phyloP scores from a whole-genome alignment of 2,888 invertebrate species.

The Pristionchus mayeri region DNA sequence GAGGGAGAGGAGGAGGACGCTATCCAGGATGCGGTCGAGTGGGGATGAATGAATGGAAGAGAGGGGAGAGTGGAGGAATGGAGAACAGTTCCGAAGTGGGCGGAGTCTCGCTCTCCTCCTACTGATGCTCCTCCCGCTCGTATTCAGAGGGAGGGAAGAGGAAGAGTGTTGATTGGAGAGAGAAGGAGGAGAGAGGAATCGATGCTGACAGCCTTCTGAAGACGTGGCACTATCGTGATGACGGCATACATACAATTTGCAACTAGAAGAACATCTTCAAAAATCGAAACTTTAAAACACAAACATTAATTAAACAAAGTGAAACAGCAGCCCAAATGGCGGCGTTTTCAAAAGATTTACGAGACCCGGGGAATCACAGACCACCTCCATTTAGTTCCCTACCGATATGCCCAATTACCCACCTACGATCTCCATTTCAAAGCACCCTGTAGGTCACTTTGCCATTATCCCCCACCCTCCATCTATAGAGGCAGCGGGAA shows the following conservation, averaged over 20 bases:
- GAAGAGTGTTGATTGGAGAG: not conserved
- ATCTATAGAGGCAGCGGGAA: not conserved
- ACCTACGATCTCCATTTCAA: not conserved
- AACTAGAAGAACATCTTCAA: too few species aligned
- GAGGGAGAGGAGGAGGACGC: slow-evolving; percentile 1
- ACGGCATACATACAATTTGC: not conserved
- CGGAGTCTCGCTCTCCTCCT: not conserved
- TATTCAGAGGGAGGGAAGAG: not conserved
- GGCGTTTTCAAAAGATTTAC: not conserved
- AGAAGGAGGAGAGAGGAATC: not conserved
- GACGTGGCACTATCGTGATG: not conserved
- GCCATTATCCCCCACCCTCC: not conserved
- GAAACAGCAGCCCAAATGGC: not conserved
- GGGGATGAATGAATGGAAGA: slow-evolving; percentile 25
- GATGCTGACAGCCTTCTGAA: not conserved
- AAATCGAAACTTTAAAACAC: not conserved
- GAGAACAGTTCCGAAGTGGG: slow-evolving; percentile 21
- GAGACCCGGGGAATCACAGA: not conserved
- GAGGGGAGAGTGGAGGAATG: slow-evolving; percentile 29
- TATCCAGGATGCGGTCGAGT: slow-evolving; percentile 16
- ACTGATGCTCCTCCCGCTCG: not conserved
- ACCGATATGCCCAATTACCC: not conserved
- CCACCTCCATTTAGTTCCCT: not conserved
- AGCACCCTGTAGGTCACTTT: slow-evolving; percentile 17
- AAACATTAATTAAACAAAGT: not conserved